Conservation (phyloP, 2,113 vertebrate species). For the Orycteropus afer region DNA sequence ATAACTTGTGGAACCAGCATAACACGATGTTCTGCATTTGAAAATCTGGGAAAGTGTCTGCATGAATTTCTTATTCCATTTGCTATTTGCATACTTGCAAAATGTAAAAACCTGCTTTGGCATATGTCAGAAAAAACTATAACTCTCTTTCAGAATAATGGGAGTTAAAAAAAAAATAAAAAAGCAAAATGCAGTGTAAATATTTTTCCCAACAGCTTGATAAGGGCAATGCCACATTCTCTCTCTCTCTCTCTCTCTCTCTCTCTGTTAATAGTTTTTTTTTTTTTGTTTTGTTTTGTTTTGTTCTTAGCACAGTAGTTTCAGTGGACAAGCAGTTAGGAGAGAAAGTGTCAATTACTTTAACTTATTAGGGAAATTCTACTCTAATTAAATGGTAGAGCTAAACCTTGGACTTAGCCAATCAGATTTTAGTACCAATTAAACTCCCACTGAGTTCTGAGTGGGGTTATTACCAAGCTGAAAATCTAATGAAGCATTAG, state of each 20-base stretch:
- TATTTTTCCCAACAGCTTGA: conserved; percentile 72
- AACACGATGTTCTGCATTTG: conserved; percentile 73
- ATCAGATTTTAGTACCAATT: not conserved
- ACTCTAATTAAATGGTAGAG: conserved; percentile 29
- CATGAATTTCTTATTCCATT: conserved; percentile 71
- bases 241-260: not conserved
- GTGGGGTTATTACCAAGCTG: not conserved
- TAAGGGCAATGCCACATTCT: not conserved
- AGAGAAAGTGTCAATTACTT: not conserved
- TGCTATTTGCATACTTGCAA: conserved; percentile 74
- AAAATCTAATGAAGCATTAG: not conserved
- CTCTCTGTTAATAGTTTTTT: conserved; percentile 17
- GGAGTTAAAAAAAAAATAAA: conserved; percentile 42
- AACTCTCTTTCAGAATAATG: conserved; percentile 71
- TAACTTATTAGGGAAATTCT: conserved; percentile 22
- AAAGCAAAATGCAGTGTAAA: conserved; percentile 70
- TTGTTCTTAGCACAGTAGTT: not conserved
- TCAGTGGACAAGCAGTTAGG: not conserved
- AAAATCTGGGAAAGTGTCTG: conserved; percentile 72
- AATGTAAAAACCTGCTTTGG: conserved; percentile 75
- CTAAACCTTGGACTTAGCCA: conserved; percentile 29
- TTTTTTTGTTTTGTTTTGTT: not conserved
- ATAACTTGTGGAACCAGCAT: conserved; percentile 75
- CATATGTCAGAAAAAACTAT: conserved; percentile 74
- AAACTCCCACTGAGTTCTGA: not conserved